phyloP scores from a whole-genome alignment of 2,888 invertebrate species.

The Eilema caniola region DNA sequence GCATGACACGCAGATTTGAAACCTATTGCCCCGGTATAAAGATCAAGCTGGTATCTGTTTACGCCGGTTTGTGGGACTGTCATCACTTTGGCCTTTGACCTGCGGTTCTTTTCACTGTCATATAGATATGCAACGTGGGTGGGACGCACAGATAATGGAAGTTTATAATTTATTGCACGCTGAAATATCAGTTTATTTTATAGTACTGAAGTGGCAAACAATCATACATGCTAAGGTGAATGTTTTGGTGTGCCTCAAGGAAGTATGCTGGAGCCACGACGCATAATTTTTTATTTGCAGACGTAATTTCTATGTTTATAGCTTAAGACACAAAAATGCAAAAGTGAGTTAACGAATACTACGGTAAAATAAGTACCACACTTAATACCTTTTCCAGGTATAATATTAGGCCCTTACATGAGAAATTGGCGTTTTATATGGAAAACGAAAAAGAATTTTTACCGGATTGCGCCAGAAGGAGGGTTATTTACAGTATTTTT shows the following conservation, averaged over 20 bases:
- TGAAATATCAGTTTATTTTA: not conserved
- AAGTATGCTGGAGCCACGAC: too few relatives aligned
- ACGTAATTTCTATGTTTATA: too few relatives aligned
- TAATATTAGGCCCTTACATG: too few relatives aligned
- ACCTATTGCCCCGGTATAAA: conserved; percentile 23
- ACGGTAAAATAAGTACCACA: too few relatives aligned
- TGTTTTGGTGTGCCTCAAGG: not conserved
- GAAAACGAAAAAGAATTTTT: too few relatives aligned
- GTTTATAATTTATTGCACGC: conserved; percentile 5
- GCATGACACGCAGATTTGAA: conserved; percentile 19
- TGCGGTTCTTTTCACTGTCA: conserved; percentile 51
- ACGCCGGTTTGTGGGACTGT: conserved; percentile 22
- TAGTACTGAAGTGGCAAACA: not conserved
- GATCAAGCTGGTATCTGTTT: conserved; percentile 15
- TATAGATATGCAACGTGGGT: conserved; percentile 64
- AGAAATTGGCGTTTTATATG: too few relatives aligned
- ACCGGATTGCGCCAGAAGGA: too few relatives aligned
- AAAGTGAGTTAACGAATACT: too few relatives aligned
- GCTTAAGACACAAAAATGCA: too few relatives aligned
- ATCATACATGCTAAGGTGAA: not conserved
- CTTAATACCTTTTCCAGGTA: too few relatives aligned
- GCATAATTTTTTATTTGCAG: too few relatives aligned
- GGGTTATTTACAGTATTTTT: too few relatives aligned
- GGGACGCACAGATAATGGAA: conserved; percentile 49
- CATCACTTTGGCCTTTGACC: conserved; percentile 46